A percentile compares a stretch with the other conserved stretches of the same genome.
Evolutionary conservation across 2,797 vertebrate genomes (phyloP).

Genomic region (Enteromius mattozi): DNA sequence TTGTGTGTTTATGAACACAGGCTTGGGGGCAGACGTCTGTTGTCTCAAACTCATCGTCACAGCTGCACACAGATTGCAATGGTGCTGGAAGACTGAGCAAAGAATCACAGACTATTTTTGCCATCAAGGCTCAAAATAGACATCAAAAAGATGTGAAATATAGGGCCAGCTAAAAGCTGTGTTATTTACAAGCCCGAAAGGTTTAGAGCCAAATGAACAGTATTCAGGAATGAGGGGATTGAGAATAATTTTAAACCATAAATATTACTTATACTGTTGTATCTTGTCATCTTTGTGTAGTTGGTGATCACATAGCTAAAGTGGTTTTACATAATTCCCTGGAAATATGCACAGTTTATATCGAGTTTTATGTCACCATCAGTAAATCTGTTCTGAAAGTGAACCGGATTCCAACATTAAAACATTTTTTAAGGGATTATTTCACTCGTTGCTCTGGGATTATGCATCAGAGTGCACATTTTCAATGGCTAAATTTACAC

Average conservation of each 20-base stretch:
- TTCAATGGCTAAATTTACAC: not conserved
- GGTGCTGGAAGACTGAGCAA: slow-evolving; percentile 54
- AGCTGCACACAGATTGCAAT: slow-evolving; percentile 54
- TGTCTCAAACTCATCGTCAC: slow-evolving; percentile 43
- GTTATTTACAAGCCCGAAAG: not conserved
- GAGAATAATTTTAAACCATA: slow-evolving; percentile 17
- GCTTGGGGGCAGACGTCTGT: slow-evolving; percentile 51
- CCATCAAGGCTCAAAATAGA: slow-evolving; percentile 46
- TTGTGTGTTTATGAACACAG: slow-evolving; percentile 17
- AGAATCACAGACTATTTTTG: slow-evolving; percentile 39
- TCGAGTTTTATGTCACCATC: slow-evolving; percentile 27
- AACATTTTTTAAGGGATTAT: slow-evolving; percentile 32
- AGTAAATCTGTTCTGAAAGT: slow-evolving; percentile 38
- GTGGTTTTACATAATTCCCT: slow-evolving; percentile 29
- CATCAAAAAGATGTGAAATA: slow-evolving; percentile 30
- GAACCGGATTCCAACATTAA: slow-evolving; percentile 36
- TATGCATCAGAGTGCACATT: not conserved
- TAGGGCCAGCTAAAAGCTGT: not conserved
- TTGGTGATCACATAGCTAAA: slow-evolving; percentile 3
- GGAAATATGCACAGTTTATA: not conserved
- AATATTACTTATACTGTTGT: not conserved
- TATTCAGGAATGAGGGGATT: slow-evolving; percentile 9
- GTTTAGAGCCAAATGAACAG: not conserved
- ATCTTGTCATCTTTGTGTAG: slow-evolving; percentile 14
- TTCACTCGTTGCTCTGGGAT: slow-evolving; percentile 17